A percentile compares a stretch with the other conserved stretches of the same genome.
Evolutionary conservation across 2,797 vertebrate species (phyloP).

Genomic region (Parotocinclus haroldoi): DNA sequence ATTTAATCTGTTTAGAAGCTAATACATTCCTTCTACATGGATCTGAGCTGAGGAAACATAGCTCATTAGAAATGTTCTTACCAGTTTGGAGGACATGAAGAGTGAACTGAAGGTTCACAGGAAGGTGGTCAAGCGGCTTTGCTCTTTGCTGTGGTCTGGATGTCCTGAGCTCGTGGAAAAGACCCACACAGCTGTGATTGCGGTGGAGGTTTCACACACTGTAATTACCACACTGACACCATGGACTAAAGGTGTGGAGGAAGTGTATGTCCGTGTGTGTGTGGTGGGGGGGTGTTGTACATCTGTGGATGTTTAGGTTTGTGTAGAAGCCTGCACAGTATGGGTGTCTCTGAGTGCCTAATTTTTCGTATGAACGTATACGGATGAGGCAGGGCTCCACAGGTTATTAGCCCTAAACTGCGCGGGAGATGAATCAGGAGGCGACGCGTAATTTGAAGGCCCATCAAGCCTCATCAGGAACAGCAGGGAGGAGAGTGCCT

Average conservation of each 20-base stretch:
- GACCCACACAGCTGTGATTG: slow-evolving; percentile 89
- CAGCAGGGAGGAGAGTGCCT: slow-evolving; percentile 90
- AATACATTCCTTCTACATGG: no score
- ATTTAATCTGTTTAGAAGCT: no score
- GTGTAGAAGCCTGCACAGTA: not conserved
- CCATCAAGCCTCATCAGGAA: slow-evolving; percentile 93
- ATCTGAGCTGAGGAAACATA: not conserved
- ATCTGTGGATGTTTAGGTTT: slow-evolving; percentile 18
- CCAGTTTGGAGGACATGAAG: not conserved
- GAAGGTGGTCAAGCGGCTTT: slow-evolving; percentile 57
- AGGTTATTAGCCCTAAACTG: slow-evolving; percentile 96
- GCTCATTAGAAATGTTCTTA: slow-evolving; percentile 9
- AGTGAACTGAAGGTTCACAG: slow-evolving; percentile 25
- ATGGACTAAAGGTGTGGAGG: slow-evolving; percentile 64
- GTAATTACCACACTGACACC: slow-evolving; percentile 89
- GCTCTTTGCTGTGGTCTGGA: slow-evolving; percentile 63
- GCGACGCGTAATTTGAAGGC: slow-evolving; percentile 84
- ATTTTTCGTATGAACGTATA: not conserved
- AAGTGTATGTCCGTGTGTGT: not conserved
- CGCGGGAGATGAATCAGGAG: slow-evolving; percentile 86
- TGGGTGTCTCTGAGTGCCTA: slow-evolving; percentile 2
- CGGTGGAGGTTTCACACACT: slow-evolving; percentile 91
- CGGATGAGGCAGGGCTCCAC: slow-evolving; percentile 69
- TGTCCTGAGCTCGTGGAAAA: slow-evolving; percentile 77
- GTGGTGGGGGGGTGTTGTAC: slow-evolving; percentile 7